Evolutionary conservation across 2,888 invertebrate species (phyloP).

Genomic region (Thysanoteuthis rhombus): DNA sequence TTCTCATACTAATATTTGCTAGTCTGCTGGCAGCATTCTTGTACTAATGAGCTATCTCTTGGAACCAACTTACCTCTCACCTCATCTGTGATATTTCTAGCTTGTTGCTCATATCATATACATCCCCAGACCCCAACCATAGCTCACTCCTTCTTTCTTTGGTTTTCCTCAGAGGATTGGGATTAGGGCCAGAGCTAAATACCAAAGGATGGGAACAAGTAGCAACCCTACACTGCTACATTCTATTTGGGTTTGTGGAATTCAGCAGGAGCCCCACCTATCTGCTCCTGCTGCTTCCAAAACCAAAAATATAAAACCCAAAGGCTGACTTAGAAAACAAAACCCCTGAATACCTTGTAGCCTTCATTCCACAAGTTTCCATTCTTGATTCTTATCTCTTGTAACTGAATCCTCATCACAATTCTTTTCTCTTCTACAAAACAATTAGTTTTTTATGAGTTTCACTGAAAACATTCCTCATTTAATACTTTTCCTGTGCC

Average conservation of each 20-base stretch:
- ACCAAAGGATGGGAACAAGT: background rate
- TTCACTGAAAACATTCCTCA: background rate
- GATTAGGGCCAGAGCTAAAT: background rate
- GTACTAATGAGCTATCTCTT: background rate
- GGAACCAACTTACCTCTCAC: background rate
- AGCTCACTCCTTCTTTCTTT: background rate
- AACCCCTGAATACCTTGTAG: background rate
- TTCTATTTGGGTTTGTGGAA: background rate
- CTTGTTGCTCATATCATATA: background rate
- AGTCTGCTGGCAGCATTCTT: background rate
- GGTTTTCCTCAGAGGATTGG: background rate
- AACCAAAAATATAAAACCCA: background rate
- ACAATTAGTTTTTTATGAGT: background rate
- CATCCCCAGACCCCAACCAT: background rate
- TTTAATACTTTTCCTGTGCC: too few species aligned
- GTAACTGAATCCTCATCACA: background rate
- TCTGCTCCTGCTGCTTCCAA: background rate
- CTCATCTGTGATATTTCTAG: background rate
- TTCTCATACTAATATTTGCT: too few species aligned
- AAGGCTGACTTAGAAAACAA: background rate
- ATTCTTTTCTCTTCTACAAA: background rate
- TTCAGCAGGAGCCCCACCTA: background rate
- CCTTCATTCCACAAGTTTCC: background rate
- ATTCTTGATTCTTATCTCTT: background rate
- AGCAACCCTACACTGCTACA: background rate